Evolutionary conservation across 2,888 invertebrate genomes (phyloP), one percentile per base, ranked within the genome.

Genomic region (Euphydryas editha): DNA sequence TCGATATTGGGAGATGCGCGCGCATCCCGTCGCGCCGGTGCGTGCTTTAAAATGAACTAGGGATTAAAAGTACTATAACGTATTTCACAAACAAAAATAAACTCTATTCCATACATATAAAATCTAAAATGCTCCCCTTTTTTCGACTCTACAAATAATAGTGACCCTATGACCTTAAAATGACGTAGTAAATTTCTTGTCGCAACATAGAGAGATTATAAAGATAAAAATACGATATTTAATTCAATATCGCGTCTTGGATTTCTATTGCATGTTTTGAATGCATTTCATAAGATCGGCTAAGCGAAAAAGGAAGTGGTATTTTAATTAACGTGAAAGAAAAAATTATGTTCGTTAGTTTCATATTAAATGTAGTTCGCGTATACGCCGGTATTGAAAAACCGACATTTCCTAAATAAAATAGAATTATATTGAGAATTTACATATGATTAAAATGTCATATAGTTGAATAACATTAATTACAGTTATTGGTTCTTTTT

Each of bases 1-100:
- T 91, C 92, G 82, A 92, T 92, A 87, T 79, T 78, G 76, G 76
- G 75, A 76, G 81, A 72, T 92, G 92, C 92, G 92, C 92, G 91
- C 92, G 92, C 92, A 92, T 59, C 76, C 36, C 59, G 65, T 62
- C 71, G 81, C 83, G 84, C 81, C 75, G 70, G 62, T 71, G 72
- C 74, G 71, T 59, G 59, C 46, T 66, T 55, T 59, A 37, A 44
- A 58, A 46, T 62, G 37, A 46, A 55, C 59, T 57, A 62, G 56
- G 62, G 56, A 47, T 65, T 49, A 21, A 62, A 57, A 47, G 44
- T 47, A 57, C 44, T 42, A 59, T 37, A n/a, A 59, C 18, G 39
- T 51, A 47, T 39, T 18, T 21, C 18, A 46, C 61, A 62, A 62
- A 59, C 59, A 18, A 74, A 70, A 68, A 42, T 46, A 51, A 47